phyloP scores from a whole-genome alignment of 2,888 invertebrate species.

The Pandemis cinnamomeana region DNA sequence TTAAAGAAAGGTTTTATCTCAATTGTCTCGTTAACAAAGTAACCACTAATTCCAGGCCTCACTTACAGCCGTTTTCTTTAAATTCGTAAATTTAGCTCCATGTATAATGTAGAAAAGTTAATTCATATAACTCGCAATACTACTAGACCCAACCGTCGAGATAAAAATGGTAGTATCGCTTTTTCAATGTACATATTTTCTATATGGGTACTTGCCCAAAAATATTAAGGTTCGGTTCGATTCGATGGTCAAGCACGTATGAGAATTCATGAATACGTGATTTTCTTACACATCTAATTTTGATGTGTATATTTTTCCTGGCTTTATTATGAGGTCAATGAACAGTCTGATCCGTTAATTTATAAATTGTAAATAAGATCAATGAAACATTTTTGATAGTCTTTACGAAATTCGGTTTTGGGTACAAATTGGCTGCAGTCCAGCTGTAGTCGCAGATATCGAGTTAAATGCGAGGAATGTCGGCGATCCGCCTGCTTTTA shows the following conservation, averaged over 20 bases:
- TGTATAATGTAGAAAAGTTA: background rate
- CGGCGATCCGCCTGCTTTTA: slow-evolving; percentile 67
- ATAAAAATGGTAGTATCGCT: background rate
- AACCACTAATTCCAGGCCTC: slow-evolving; percentile 1
- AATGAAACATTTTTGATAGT: slow-evolving; percentile 41
- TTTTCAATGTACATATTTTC: background rate
- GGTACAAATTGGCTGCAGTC: slow-evolving; percentile 67
- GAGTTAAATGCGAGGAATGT: slow-evolving; percentile 68
- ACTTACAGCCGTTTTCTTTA: background rate
- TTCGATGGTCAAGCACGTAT: background rate
- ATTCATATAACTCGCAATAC: background rate
- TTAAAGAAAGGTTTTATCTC: background rate
- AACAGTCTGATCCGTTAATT: slow-evolving; percentile 18
- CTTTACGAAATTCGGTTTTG: slow-evolving; percentile 62
- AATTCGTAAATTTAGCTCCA: background rate
- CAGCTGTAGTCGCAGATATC: slow-evolving; percentile 65
- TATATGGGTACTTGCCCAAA: background rate
- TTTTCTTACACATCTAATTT: background rate
- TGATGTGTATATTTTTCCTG: background rate
- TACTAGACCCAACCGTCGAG: background rate
- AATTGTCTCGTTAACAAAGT: background rate
- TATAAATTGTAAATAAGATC: slow-evolving; percentile 24
- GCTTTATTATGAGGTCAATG: slow-evolving; percentile 22
- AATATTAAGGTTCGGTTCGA: background rate
- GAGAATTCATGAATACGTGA: background rate